Percentiles rank a stretch among this genome's conserved stretches.
Evolutionary conservation across 2,797 vertebrate genomes (phyloP).

Genomic region (Naso thynnoides): DNA sequence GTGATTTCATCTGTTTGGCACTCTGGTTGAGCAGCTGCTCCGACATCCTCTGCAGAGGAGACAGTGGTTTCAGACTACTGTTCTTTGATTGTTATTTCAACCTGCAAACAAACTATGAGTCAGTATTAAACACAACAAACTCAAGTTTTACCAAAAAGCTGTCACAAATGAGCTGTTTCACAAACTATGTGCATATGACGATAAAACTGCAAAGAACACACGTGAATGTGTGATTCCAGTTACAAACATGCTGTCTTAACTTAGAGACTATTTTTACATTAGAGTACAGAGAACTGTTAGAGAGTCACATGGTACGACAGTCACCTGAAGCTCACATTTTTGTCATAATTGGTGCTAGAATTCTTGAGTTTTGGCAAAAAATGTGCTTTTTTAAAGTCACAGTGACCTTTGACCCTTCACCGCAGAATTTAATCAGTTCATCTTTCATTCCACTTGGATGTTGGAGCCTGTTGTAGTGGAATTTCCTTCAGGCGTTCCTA

Average conservation of each 20-base stretch:
- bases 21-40: constrained; percentile 10
- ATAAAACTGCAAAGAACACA: neutral
- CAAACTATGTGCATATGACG: neutral
- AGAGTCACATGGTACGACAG: neutral
- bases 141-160: neutral
- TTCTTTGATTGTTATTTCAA: neutral
- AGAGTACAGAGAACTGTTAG: neutral
- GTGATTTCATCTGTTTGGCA: constrained; percentile 27
- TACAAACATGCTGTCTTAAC: neutral
- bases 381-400: too few species aligned
- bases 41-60: neutral
- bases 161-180: neutral
- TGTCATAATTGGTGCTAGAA: too few species aligned
- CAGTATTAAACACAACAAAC: neutral
- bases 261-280: neutral
- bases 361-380: too few species aligned
- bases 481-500: too few species aligned
- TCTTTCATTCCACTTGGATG: too few species aligned
- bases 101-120: neutral
- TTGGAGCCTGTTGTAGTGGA: too few species aligned
- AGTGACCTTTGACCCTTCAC: too few species aligned
- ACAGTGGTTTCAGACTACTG: neutral
- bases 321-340: neutral
- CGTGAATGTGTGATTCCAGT: neutral
- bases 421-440: too few species aligned